Base-by-base conservation (phyloP, 2,888 invertebrate species). In the Tipula unca region DNA sequence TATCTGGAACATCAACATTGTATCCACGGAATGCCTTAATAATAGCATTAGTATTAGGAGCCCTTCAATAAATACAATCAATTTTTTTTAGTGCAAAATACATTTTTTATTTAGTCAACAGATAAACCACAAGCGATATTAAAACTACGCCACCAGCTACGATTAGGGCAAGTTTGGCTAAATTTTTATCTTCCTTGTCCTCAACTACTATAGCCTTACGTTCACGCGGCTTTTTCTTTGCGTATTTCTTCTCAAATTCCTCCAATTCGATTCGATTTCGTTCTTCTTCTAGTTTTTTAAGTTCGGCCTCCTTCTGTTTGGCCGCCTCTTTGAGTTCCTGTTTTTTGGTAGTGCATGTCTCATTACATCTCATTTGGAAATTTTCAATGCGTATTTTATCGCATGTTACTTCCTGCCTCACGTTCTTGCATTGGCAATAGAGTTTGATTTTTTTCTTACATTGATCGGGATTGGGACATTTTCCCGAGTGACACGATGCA, bases 371-470 rank as follows among this genome's bases (percentile, higher is more conserved):
- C 1, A 96, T 89, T 14, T 86, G 82, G n/a, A 86, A 87, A 84
- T 88, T 86, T 1, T 89, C 89, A 1, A 87, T 87, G 3, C 92
- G 90, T 36, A 93, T 92, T 54, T 91, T 89, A 87, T 94, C 93
- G 88, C 97, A 97, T 0, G 93, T 91, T 87, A 95, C 92, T 88
- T 97, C 95, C 88, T 93, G 93, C 89, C 95, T 96, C 6, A 95
- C 90, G 86, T 95, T 93, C 87, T 95, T 95, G 89, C 98, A 98
- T 39, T 92, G 91, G 88, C 98, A 98, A 86, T 93, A 92, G 0
- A 96, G 90, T 89, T 95, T 96, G 0, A 97, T 93, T 89, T 96
- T 97, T 89, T 96, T 96, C 86, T 93, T 93, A 89, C 98, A 98
- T 0, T 91, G 89, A 86, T 95, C 94, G 4, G 92, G 91, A 87